phyloP scores from a whole-genome alignment of 2,888 invertebrate species.

The Trileptium ribeirensis region DNA sequence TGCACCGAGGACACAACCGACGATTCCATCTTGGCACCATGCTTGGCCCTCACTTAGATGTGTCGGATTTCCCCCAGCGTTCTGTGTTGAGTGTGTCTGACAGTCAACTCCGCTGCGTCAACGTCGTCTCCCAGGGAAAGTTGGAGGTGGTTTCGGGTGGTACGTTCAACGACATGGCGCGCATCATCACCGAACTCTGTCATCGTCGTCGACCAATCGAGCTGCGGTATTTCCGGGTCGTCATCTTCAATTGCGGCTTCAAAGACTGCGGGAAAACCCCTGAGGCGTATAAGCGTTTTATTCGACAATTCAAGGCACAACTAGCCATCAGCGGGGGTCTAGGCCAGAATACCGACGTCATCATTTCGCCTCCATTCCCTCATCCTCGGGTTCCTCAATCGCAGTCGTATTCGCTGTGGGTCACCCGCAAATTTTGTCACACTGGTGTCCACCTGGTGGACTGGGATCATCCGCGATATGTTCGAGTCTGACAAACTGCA shows the following conservation, averaged over 20 bases:
- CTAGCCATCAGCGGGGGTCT: background rate
- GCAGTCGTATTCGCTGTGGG: too few species aligned
- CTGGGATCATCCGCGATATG: too few species aligned
- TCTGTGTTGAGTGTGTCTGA: background rate
- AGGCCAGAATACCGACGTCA: background rate
- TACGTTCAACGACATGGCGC: background rate
- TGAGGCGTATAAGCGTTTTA: background rate
- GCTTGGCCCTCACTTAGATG: background rate
- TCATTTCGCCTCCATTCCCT: constrained; percentile 7
- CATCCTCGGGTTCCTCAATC: background rate
- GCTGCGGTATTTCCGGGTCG: background rate
- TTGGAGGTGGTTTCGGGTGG: constrained; percentile 3
- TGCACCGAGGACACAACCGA: background rate
- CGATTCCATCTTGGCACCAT: background rate
- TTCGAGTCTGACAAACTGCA: too few species aligned
- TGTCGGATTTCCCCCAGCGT: background rate
- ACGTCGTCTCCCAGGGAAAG: background rate
- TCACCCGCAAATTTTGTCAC: too few species aligned
- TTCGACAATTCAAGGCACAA: background rate
- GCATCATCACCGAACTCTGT: background rate
- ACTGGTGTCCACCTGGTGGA: too few species aligned
- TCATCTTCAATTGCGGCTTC: constrained; percentile 2
- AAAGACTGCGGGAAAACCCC: background rate
- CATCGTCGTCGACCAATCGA: background rate
- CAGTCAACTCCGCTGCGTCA: constrained; percentile 8